Evolutionary conservation across 2,113 vertebrate genomes (phyloP), one percentile per base, ranked within the genome.

Genomic region (Pangasianodon gigas): DNA sequence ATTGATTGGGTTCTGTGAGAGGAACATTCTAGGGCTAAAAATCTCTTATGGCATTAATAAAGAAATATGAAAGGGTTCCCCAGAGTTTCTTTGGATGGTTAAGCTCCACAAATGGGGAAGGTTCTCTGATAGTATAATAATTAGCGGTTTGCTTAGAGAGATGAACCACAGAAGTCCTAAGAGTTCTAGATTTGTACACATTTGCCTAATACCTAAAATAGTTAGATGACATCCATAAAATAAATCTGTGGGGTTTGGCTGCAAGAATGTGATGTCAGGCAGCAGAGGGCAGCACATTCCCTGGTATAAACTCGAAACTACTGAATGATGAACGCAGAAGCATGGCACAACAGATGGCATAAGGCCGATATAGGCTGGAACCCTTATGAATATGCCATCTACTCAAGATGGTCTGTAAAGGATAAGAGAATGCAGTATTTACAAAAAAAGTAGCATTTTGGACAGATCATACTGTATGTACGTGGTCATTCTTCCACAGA

Each of bases 261-360:
- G 46, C 41, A 86, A 71, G 71, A 71, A n/a, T 7, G 7, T 37
- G 29, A 52, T 14, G 19, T 65, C 58, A 87, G 79, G 14, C 88
- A 87, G 88, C 48, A 91, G 88, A 91, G 85, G 85, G 88, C 56
- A 60, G 88, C 58, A 87, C 19, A 37, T 32, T 32, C 46, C 62
- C 9, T 10, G 4, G 32, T 18, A 79, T 86, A 48, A 41, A 44
- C 37, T 6, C 0, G 0, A 77, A 77, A 0, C 11, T n/a, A n/a
- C 24, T n/a, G 11, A 80, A 80, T 19, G 26, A 32, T 6, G 7
- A 52, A 52, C 24, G 0, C 75, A 29, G 46, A 26, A 51, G 24
- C 24, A n/a, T 51, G 46, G 46, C 24, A 80, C 46, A 80, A 80
- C 3, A 48, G 24, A 79, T 26, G 24, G 13, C 14, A 29, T 13